A percentile compares a stretch with the other conserved stretches of the same genome.
Conservation (phyloP, 2,113 vertebrate species). For the Callionymus lyra region DNA sequence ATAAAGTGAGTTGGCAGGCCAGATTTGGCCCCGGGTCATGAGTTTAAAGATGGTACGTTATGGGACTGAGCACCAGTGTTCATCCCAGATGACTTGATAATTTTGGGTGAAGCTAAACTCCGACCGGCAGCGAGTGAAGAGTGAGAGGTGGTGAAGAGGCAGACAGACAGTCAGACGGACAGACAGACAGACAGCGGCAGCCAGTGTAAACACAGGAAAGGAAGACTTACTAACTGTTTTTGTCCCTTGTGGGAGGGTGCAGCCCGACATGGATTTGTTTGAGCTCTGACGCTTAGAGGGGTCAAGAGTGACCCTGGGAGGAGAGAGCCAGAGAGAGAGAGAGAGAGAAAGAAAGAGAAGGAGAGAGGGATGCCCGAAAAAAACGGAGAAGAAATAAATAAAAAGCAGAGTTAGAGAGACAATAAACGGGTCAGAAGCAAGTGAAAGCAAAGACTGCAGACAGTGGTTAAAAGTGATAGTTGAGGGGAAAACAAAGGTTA, state of each 20-base stretch:
- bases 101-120: background rate
- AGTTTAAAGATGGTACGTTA: no score
- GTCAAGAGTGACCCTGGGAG: constrained; percentile 92
- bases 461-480: constrained; percentile 10
- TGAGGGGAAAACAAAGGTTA: constrained; percentile 31
- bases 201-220: constrained; percentile 60
- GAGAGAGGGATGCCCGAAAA: constrained; percentile 33
- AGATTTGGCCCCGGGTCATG: no score
- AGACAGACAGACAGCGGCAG: constrained; percentile 41
- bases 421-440: constrained; percentile 21
- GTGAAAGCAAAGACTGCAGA: background rate
- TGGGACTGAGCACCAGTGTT: no score
- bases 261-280: constrained; percentile 90
- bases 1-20: no score
- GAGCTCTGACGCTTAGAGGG: constrained; percentile 94
- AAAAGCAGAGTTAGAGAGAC: constrained; percentile 33
- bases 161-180: constrained; percentile 31
- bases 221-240: constrained; percentile 92
- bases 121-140: background rate
- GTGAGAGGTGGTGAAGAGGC: constrained; percentile 9
- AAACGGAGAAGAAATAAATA: constrained; percentile 16
- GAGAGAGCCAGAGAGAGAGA: constrained; percentile 55
- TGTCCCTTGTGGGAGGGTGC: constrained; percentile 89
- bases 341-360: constrained; percentile 17
- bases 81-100: background rate